phyloP scores from a whole-genome alignment of 2,113 vertebrate genomes.

The Lontra canadensis region DNA sequence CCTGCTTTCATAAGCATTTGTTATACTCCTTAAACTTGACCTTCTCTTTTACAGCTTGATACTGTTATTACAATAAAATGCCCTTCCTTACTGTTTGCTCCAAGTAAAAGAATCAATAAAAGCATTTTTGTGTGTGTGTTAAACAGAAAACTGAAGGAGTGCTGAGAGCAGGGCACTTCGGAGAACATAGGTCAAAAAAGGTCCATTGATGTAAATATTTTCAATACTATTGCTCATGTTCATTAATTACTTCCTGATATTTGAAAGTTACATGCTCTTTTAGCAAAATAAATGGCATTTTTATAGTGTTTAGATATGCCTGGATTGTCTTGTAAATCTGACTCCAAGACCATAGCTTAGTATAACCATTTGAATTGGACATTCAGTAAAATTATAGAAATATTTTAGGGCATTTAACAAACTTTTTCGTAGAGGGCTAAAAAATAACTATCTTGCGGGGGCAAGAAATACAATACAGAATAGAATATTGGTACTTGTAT shows the following conservation, averaged over 20 bases:
- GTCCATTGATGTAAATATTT: neutral
- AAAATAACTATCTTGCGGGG: neutral
- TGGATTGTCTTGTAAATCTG: neutral
- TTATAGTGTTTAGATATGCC: neutral
- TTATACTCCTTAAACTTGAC: conserved; percentile 75
- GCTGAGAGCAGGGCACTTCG: neutral
- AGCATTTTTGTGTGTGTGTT: neutral
- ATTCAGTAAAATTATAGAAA: neutral
- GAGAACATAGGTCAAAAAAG: neutral
- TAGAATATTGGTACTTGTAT: neutral
- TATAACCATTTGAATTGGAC: neutral
- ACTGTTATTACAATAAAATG: conserved; percentile 59
- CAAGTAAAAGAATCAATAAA: conserved; percentile 71
- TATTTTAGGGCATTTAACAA: neutral
- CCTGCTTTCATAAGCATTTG: conserved; percentile 67
- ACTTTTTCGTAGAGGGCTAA: neutral
- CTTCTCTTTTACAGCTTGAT: conserved; percentile 46
- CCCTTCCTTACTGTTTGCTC: neutral
- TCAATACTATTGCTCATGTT: neutral
- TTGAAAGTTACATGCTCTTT: conserved; percentile 27
- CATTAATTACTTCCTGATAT: neutral
- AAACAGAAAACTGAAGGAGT: conserved; percentile 39
- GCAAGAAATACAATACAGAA: neutral
- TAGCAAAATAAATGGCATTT: neutral
- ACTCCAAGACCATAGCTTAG: neutral